Conservation (phyloP, 2,888 invertebrate genomes). For the Trichogramma dendrolimi region DNA sequence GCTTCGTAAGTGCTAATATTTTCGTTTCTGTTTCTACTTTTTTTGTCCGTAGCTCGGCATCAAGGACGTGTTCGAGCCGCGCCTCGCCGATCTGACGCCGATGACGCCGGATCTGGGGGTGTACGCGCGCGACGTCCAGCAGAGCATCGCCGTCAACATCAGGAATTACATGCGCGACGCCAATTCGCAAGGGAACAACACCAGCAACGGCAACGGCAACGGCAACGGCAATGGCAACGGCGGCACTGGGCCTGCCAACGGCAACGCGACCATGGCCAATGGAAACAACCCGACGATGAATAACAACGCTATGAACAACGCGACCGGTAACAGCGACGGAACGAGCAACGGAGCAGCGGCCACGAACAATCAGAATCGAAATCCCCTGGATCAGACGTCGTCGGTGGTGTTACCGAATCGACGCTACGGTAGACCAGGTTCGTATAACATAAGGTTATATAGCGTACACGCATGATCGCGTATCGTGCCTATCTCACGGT, state of each 20-base stretch:
- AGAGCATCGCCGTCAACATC: slow-evolving; percentile 77
- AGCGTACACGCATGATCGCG: neutral
- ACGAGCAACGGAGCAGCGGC: neutral
- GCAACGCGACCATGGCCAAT: neutral
- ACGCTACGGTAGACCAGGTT: slow-evolving; percentile 37
- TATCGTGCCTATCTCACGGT: neutral
- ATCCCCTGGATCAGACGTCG: neutral
- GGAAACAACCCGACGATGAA: neutral
- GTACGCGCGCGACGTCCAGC: slow-evolving; percentile 79
- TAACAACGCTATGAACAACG: neutral
- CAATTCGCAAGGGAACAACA: neutral
- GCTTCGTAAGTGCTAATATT: neutral
- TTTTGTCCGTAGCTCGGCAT: slow-evolving; percentile 64
- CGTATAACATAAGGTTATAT: slow-evolving; percentile 4
- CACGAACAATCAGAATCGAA: neutral
- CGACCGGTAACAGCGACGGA: neutral
- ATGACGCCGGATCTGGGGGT: slow-evolving; percentile 76
- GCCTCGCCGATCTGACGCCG: slow-evolving; percentile 71
- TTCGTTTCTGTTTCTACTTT: neutral
- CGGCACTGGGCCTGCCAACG: slow-evolving; percentile 9
- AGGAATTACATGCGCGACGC: slow-evolving; percentile 65
- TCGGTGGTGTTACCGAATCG: slow-evolving; percentile 29
- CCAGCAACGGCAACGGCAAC: slow-evolving; percentile 46
- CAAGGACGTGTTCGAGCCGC: slow-evolving; percentile 74
- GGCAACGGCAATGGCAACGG: neutral